Evolutionary conservation across 2,113 vertebrate species (phyloP), one percentile per base, ranked within the genome.

Genomic region (Macquaria ambigua): DNA sequence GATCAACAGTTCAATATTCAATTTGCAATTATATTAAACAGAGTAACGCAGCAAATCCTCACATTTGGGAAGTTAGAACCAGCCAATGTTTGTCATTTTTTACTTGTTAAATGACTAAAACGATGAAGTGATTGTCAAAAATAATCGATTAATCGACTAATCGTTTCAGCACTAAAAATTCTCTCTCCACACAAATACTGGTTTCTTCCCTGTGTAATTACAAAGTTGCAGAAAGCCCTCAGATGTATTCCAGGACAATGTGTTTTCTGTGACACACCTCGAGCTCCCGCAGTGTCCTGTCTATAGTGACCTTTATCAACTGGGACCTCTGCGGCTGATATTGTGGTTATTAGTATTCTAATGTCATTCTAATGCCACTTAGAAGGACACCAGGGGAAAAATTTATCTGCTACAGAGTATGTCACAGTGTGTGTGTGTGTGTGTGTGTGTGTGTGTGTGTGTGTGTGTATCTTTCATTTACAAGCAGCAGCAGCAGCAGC

Each of bases 301-400:
- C 79, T 11, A 31, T 48, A 14, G 41, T 85, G 87, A 90, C 89
- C 92, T 92, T 91, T 88, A 75, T 82, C 70, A 85, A 1, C 8
- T 23, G 48, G 34, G 48, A 56, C 77, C 58, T 59, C 37, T 72
- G 73, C 0, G 31, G 48, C 78, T 69, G 63, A 68, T 84, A 6
- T 28, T 18, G 41, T 14, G 55, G 56, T 79, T 85, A 84, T 93
- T 91, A 90, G 86, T 82, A 90, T 82, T 59, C 76, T 84, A 89
- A 89, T 90, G 58, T 83, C 63, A 88, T 70, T 85, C 85, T 85
- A 46, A 77, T 72, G 74, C 3, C 77, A 89, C 70, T 83, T 37
- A 82, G 76, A 56, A 83, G 41, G 72, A 81, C 77, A 76, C 75
- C 61, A 62, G 80, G 75, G 73, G n/a, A 23, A 56, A 43, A 46